A percentile compares a stretch with the other conserved stretches of the same genome.
Evolutionary conservation across 2,888 invertebrate species (phyloP).

Genomic region (Congeria kusceri): DNA sequence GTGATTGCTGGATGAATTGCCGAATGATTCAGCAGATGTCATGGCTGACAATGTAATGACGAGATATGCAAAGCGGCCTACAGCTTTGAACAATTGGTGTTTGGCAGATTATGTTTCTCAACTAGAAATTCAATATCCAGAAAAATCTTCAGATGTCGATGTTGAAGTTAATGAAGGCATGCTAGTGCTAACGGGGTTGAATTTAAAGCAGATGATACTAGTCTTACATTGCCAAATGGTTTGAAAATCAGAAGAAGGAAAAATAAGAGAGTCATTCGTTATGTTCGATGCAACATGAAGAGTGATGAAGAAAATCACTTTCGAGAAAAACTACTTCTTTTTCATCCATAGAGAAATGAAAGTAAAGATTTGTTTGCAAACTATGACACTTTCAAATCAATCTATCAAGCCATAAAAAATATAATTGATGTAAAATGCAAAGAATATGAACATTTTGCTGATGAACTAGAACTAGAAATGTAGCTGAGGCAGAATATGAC

Average conservation of each 20-base stretch:
- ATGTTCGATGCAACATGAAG: constrained; percentile 41
- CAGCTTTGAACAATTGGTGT: constrained; percentile 41
- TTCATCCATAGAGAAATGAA: constrained; percentile 55
- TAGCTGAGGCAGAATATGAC: constrained; percentile 38
- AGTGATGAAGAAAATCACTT: constrained; percentile 48
- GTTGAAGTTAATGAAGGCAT: constrained; percentile 13
- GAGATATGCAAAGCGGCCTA: constrained; percentile 58
- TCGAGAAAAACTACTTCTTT: constrained; percentile 40
- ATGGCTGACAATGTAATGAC: constrained; percentile 46
- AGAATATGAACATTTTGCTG: constrained; percentile 52
- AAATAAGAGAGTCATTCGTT: constrained; percentile 34
- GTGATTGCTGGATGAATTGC: constrained; percentile 39
- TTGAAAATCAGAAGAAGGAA: constrained; percentile 40
- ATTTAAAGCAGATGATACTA: not conserved
- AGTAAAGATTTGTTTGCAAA: constrained; percentile 33
- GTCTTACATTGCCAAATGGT: constrained; percentile 40
- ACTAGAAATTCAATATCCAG: constrained; percentile 7
- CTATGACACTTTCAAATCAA: constrained; percentile 33
- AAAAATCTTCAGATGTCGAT: constrained; percentile 36
- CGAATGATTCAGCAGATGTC: constrained; percentile 54
- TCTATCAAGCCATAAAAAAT: constrained; percentile 23
- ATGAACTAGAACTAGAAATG: constrained; percentile 32
- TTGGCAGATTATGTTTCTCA: constrained; percentile 58
- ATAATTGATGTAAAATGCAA: constrained; percentile 22
- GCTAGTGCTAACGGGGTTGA: too few species aligned